A percentile compares a stretch with the other conserved stretches of the same genome.
Conservation (phyloP, 2,888 invertebrate species). For the Antheraea assamensis region DNA sequence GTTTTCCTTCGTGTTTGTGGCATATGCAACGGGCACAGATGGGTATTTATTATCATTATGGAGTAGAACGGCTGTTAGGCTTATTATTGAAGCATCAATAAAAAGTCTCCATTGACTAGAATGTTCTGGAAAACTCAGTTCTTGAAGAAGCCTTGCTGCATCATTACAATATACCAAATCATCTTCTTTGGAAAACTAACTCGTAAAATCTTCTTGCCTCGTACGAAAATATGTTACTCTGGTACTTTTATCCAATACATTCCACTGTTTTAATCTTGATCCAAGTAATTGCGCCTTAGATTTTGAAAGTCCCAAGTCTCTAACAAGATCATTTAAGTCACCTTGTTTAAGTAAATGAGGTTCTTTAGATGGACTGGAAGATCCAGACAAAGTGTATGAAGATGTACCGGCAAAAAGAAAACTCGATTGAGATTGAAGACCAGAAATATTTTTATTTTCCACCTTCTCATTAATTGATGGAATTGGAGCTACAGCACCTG, state of each 20-base stretch:
- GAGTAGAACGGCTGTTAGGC: not conserved
- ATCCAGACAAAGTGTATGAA: too few species aligned
- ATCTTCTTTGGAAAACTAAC: slow-evolving; percentile 13
- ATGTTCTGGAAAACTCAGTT: not conserved
- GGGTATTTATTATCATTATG: slow-evolving; percentile 17
- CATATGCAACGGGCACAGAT: slow-evolving; percentile 1
- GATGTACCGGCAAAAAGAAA: too few species aligned
- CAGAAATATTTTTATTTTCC: too few species aligned
- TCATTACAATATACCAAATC: slow-evolving; percentile 16
- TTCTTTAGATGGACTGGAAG: slow-evolving; percentile 19
- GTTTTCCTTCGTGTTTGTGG: not conserved
- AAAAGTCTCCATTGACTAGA: not conserved
- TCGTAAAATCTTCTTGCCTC: slow-evolving; percentile 9
- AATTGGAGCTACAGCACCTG: slow-evolving; percentile 12
- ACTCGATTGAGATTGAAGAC: too few species aligned
- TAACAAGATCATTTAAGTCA: slow-evolving; percentile 22
- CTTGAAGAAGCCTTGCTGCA: slow-evolving; percentile 1
- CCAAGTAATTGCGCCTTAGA: slow-evolving; percentile 22
- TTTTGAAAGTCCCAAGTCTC: slow-evolving; percentile 24
- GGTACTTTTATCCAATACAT: slow-evolving; percentile 18
- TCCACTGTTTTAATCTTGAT: slow-evolving; percentile 24
- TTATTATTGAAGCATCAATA: slow-evolving; percentile 8
- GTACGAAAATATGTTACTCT: slow-evolving; percentile 1
- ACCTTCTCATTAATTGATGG: not conserved
- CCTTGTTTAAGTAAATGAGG: slow-evolving; percentile 19